Conservation (phyloP, 2,888 invertebrate species). For the Ferrisia virgata region DNA sequence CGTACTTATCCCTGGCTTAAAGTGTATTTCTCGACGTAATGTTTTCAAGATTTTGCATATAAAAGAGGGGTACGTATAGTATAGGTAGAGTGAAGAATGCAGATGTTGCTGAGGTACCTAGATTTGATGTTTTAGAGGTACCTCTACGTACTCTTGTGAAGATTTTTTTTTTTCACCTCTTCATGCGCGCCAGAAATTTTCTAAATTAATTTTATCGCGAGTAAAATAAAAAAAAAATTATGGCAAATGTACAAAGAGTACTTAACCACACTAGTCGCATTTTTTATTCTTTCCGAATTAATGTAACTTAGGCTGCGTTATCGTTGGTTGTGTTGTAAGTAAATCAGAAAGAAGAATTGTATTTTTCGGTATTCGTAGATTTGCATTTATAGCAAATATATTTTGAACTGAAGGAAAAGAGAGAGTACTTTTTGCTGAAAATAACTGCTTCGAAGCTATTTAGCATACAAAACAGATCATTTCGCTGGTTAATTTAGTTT, state of each 20-base stretch:
- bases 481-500: constrained; percentile 21
- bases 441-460: neutral
- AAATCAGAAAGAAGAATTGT: neutral
- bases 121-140: neutral
- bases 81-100: neutral
- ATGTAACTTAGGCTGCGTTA: no score
- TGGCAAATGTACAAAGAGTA: no score
- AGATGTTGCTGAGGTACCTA: neutral
- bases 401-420: neutral
- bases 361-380: neutral
- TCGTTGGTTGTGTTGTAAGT: neutral
- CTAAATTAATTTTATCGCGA: neutral
- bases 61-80: neutral
- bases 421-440: neutral
- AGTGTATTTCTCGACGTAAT: neutral
- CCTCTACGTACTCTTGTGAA: no score
- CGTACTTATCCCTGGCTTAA: neutral
- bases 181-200: neutral
- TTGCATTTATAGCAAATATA: constrained; percentile 9
- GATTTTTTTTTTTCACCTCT: neutral
- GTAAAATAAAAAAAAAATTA: no score
- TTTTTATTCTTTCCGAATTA: neutral
- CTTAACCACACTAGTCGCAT: no score
- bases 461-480: constrained; percentile 27
- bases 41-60: neutral